These are phyloP conservation scores for Heliconius hermathena DNA, from an alignment of 1,140 invertebrate genomes.

Conservation along the genomic window DNA sequence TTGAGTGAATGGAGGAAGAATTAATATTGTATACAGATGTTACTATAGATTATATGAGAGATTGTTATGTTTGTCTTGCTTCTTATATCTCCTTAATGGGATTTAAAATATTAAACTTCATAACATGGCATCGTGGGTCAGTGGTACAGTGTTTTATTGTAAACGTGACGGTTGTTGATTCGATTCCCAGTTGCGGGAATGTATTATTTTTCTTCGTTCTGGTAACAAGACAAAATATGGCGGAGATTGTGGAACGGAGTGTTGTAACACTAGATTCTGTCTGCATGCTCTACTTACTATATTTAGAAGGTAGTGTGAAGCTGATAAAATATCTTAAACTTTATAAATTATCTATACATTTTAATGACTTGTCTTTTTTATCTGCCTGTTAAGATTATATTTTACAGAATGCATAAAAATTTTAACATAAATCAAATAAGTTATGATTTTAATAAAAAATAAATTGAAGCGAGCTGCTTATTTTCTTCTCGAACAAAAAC, in stretches of 20 bases:
- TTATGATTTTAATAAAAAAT: slow-evolving; percentile 17
- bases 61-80: not conserved
- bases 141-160: not conserved
- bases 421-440: slow-evolving; percentile 3
- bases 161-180: too few species aligned
- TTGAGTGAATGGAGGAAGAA: slow-evolving; percentile 26
- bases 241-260: not conserved
- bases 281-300: not conserved
- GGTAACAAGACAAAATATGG: not conserved
- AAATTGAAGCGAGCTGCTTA: slow-evolving; percentile 19
- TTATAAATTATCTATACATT: too few species aligned
- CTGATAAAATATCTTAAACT: too few species aligned
- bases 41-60: not conserved
- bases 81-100: not conserved
- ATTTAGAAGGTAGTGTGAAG: too few species aligned
- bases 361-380: too few species aligned
- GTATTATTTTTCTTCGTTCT: not conserved
- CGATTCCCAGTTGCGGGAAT: too few species aligned
- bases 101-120: not conserved
- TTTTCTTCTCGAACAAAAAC: slow-evolving; percentile 29
- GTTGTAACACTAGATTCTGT: not conserved
- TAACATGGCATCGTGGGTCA: not conserved
- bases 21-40: slow-evolving; percentile 34
- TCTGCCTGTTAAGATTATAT: not conserved
- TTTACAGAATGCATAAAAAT: not conserved